A percentile compares a stretch with the other conserved stretches of the same genome.
These are phyloP conservation scores for Archips xylosteana DNA, from an alignment of 2,888 invertebrate species.

Conservation along the genomic window DNA sequence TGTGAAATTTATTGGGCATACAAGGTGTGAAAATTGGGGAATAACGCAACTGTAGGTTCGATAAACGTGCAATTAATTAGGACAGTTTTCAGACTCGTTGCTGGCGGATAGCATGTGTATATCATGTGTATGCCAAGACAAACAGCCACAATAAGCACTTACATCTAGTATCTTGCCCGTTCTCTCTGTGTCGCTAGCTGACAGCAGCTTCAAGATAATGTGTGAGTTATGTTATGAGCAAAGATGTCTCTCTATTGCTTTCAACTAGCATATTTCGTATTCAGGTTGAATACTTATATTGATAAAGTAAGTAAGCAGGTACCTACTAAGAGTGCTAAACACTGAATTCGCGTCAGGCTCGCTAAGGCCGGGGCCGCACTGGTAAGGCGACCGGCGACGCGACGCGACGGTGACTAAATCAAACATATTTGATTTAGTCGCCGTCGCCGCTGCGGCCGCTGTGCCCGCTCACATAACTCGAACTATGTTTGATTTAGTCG, in stretches of 20 bases:
- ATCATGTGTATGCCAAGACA: neutral
- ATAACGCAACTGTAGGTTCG: neutral
- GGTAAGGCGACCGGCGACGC: too few species aligned
- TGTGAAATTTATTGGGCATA: too few species aligned
- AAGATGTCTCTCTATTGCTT: neutral
- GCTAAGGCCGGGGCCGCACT: too few species aligned
- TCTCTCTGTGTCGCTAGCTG: neutral
- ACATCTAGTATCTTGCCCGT: neutral
- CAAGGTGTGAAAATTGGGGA: neutral
- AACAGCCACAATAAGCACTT: neutral
- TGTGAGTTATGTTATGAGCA: neutral
- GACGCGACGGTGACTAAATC: too few species aligned
- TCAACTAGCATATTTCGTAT: neutral
- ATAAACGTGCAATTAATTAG: neutral
- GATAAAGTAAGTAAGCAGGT: neutral
- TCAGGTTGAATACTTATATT: neutral
- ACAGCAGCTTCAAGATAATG: neutral
- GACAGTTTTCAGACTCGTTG: neutral
- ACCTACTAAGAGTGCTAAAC: conserved; percentile 13
- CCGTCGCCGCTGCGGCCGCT: too few species aligned
- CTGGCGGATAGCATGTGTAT: neutral
- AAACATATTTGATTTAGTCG: too few species aligned
- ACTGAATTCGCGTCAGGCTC: conserved; percentile 1
- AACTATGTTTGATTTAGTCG: too few species aligned
- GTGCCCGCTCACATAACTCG: too few species aligned